These are phyloP conservation scores for Latrodectus elegans DNA, from an alignment of 2,888 invertebrate genomes.

Conservation along the genomic window DNA sequence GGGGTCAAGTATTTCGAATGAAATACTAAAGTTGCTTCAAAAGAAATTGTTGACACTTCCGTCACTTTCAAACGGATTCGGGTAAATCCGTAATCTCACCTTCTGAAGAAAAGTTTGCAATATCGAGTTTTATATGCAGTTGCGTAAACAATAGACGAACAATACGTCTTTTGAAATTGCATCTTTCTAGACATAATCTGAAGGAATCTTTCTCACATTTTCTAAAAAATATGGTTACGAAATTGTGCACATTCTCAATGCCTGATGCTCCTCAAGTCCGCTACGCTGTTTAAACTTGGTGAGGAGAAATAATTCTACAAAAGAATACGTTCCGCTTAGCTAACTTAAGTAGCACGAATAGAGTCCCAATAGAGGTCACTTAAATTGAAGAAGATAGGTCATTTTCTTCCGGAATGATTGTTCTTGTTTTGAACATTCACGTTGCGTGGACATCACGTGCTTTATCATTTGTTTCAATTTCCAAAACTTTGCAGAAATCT, in stretches of 20 bases:
- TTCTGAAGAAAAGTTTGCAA: neutral
- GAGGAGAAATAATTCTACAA: conserved; percentile 17
- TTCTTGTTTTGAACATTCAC: too few species aligned
- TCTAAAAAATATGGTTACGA: conserved; percentile 33
- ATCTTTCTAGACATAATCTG: conserved; percentile 11
- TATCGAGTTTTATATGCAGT: neutral
- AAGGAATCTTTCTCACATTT: conserved; percentile 19
- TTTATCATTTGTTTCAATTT: too few species aligned
- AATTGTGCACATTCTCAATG: conserved; percentile 50
- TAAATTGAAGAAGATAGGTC: neutral
- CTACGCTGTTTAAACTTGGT: conserved; percentile 23
- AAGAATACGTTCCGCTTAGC: conserved; percentile 43
- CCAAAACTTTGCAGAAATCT: too few species aligned
- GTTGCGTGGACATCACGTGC: too few species aligned
- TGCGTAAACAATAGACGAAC: conserved; percentile 10
- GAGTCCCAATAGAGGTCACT: conserved; percentile 13
- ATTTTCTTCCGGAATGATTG: too few species aligned
- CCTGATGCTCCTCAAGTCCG: conserved; percentile 4
- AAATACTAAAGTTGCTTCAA: neutral
- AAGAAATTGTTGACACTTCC: neutral
- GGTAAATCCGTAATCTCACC: conserved; percentile 1
- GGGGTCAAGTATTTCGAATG: too few species aligned
- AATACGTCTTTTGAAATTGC: conserved; percentile 28
- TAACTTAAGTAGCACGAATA: conserved; percentile 36
- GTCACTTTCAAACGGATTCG: neutral